Evolutionary conservation across 2,888 invertebrate genomes (phyloP).

Genomic region (Romanomermis culicivorax): DNA sequence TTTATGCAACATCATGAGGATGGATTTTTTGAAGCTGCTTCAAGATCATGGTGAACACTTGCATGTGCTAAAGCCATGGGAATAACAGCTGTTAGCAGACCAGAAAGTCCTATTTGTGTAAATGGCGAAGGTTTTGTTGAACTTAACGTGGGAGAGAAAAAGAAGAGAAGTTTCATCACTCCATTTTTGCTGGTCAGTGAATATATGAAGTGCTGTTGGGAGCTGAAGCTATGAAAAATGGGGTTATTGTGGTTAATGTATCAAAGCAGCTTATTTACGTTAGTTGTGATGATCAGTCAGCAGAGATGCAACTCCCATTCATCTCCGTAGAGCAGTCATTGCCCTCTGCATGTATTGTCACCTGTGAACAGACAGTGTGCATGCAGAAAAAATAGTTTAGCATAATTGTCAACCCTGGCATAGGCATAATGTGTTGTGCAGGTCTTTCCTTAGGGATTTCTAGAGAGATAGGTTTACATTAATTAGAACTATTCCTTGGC

Average conservation of each 20-base stretch:
- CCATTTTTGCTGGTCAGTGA: background rate
- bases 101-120: background rate
- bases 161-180: background rate
- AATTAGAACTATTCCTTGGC: no score
- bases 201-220: no score
- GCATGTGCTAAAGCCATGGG: background rate
- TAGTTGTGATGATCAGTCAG: no score
- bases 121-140: background rate
- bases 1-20: background rate
- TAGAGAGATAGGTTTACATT: no score
- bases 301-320: no score
- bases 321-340: background rate
- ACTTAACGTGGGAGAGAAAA: background rate
- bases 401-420: no score
- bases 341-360: background rate
- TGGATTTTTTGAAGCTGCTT: background rate
- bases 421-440: no score
- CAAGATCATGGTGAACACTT: background rate
- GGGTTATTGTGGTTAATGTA: no score
- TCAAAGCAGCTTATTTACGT: no score
- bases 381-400: background rate
- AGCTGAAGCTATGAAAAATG: no score
- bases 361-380: background rate
- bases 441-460: no score
- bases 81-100: background rate